These are phyloP conservation scores for Dromas ardeola DNA, from an alignment of 2,113 vertebrate species.

Conservation along the genomic window DNA sequence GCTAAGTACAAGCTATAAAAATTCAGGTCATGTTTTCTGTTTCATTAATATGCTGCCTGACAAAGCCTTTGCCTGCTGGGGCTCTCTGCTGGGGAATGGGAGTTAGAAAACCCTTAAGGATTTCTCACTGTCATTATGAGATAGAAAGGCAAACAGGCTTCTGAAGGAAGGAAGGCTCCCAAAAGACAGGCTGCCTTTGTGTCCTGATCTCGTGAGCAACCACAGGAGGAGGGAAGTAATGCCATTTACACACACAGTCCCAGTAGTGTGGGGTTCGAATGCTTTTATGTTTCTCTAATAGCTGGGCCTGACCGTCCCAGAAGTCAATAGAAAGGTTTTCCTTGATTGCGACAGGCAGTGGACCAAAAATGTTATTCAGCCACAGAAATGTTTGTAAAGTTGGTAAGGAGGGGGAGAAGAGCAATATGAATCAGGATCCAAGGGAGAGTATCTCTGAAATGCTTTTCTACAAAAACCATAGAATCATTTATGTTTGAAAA, in stretches of 20 bases:
- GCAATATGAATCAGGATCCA: background rate
- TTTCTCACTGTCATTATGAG: conserved; percentile 56
- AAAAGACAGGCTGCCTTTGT: conserved; percentile 46
- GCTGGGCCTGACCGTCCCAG: background rate
- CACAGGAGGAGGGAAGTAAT: conserved; percentile 19
- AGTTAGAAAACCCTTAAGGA: conserved; percentile 55
- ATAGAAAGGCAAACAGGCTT: conserved; percentile 39
- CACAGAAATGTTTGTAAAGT: background rate
- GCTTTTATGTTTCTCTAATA: conserved; percentile 42
- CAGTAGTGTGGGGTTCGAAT: background rate
- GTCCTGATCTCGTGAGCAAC: conserved; percentile 43
- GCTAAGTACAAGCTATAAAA: conserved; percentile 63
- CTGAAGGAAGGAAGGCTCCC: conserved; percentile 38
- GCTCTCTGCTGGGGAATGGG: conserved; percentile 33
- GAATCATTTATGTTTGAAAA: background rate
- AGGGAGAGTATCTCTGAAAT: background rate
- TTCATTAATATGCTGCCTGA: conserved; percentile 65
- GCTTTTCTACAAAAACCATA: background rate
- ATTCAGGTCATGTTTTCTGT: conserved; percentile 66
- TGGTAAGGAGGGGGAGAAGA: background rate
- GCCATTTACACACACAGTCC: conserved; percentile 3
- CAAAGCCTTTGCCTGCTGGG: conserved; percentile 52
- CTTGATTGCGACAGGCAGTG: conserved; percentile 27
- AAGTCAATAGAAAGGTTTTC: conserved; percentile 31
- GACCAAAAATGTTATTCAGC: background rate